Percentiles rank a stretch among this genome's conserved stretches.
Evolutionary conservation across 2,113 vertebrate species (phyloP).

Genomic region (Laticauda laticaudata): DNA sequence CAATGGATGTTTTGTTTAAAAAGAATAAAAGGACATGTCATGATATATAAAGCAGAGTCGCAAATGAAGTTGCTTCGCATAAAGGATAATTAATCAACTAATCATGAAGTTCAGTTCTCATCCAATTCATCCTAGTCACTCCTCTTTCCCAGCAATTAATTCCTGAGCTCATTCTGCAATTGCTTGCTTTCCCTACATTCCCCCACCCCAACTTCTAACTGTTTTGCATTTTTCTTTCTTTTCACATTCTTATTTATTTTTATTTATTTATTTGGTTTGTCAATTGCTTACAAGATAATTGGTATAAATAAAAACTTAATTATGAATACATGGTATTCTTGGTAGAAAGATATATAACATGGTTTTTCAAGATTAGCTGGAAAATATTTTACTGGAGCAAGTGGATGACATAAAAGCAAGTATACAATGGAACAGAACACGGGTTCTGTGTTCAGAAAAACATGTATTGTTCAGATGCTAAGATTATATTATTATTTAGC

Average conservation of each 20-base stretch:
- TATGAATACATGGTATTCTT: not conserved
- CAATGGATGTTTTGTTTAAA: not conserved
- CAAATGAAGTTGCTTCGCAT: not conserved
- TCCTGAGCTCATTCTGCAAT: not conserved
- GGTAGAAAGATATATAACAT: not conserved
- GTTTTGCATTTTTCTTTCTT: not conserved
- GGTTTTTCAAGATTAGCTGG: not conserved
- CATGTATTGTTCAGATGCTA: slow-evolving; percentile 18
- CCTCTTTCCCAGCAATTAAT: not conserved
- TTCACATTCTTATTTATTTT: not conserved
- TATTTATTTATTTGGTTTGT: no score
- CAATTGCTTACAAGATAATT: no score
- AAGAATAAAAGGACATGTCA: not conserved
- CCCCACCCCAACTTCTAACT: not conserved
- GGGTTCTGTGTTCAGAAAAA: slow-evolving; percentile 7
- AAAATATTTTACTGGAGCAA: not conserved
- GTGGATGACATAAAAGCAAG: not conserved
- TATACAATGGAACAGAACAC: slow-evolving; percentile 14
- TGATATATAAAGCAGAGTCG: not conserved
- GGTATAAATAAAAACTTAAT: no score
- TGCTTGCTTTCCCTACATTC: not conserved
- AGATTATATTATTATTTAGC: slow-evolving; percentile 11
- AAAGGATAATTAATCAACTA: not conserved
- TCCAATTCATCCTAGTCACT: not conserved
- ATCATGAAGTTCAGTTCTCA: not conserved